Conservation (phyloP, 2,797 vertebrate species). For the Limnodromus scolopaceus region DNA sequence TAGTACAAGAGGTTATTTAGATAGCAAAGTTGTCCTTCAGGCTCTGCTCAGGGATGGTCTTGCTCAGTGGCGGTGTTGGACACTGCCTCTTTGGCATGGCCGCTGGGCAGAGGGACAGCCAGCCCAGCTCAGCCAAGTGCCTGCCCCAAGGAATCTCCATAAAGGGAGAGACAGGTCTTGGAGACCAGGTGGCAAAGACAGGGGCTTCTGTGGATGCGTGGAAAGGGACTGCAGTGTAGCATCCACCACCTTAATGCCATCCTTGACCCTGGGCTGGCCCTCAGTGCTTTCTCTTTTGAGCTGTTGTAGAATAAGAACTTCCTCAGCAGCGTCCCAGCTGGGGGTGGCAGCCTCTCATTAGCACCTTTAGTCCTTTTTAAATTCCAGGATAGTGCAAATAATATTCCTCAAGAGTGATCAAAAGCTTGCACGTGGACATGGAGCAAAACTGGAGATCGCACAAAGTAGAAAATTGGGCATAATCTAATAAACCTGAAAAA, state of each 20-base stretch:
- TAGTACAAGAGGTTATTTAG: background rate
- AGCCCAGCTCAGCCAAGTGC: background rate
- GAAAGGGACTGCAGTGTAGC: background rate
- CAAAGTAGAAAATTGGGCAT: background rate
- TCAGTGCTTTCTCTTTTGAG: background rate
- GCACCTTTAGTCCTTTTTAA: background rate
- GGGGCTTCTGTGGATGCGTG: background rate
- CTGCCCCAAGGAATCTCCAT: background rate
- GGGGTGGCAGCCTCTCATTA: background rate
- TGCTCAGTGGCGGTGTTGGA: background rate
- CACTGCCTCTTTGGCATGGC: accelerated
- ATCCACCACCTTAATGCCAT: too few species aligned
- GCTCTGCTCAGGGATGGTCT: background rate
- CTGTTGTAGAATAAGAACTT: background rate
- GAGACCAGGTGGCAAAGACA: background rate
- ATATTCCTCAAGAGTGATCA: background rate
- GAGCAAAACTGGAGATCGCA: background rate
- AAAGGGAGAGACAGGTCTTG: background rate
- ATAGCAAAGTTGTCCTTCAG: background rate
- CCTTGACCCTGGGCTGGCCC: background rate
- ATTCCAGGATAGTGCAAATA: background rate
- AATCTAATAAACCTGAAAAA: background rate
- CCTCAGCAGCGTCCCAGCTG: background rate
- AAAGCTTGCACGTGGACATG: background rate
- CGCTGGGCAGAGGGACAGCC: background rate